Conservation (phyloP, 2,113 vertebrate species). For the Corythaeola cristata region DNA sequence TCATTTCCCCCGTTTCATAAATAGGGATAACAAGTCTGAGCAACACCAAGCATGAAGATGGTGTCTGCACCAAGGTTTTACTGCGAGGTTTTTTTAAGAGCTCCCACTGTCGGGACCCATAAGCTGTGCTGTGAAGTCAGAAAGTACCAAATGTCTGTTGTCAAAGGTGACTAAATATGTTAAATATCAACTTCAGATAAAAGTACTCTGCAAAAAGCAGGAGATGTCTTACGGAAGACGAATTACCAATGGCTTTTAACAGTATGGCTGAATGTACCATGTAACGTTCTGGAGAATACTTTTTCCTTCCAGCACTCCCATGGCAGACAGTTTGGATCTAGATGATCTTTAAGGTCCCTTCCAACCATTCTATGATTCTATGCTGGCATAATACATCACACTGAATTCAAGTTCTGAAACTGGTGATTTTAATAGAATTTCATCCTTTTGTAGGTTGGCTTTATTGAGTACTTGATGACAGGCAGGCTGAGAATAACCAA, state of each 20-base stretch:
- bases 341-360: no score
- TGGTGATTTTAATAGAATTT: not conserved
- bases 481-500: slow-evolving; percentile 8
- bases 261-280: not conserved
- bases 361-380: no score
- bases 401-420: not conserved
- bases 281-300: not conserved
- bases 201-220: not conserved
- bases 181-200: not conserved
- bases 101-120: fast-evolving
- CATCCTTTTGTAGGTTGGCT: not conserved
- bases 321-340: no score
- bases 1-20: not conserved
- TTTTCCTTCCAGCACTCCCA: not conserved
- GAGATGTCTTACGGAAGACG: not conserved
- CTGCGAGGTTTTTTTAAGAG: not conserved
- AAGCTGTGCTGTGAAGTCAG: not conserved
- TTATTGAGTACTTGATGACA: not conserved
- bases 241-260: not conserved
- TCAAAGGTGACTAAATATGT: not conserved
- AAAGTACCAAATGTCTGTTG: not conserved
- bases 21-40: not conserved
- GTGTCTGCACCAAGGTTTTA: not conserved
- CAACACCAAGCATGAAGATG: not conserved
- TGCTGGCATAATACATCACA: not conserved